These are phyloP conservation scores for Carposina sasakii DNA, from an alignment of 1,140 invertebrate species.

Conservation along the genomic window DNA sequence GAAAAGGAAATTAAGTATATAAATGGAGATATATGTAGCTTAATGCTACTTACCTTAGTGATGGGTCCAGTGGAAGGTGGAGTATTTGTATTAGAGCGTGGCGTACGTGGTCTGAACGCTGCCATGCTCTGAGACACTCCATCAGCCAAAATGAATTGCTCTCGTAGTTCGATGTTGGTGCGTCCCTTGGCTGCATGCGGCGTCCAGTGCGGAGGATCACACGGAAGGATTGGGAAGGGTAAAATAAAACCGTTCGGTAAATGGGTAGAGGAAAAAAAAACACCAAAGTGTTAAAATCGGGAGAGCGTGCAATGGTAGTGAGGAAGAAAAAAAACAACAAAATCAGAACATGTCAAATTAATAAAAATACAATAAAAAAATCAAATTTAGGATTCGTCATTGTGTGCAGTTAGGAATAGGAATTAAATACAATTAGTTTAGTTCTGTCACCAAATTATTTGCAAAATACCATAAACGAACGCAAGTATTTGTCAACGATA, in stretches of 20 bases:
- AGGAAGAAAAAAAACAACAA: constrained; percentile 69
- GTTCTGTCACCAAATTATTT: constrained; percentile 56
- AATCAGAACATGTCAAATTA: constrained; percentile 67
- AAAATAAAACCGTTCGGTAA: constrained; percentile 63
- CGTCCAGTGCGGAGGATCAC: constrained; percentile 62
- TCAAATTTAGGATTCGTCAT: constrained; percentile 36
- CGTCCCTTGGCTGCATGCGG: constrained; percentile 94
- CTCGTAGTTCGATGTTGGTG: constrained; percentile 98
- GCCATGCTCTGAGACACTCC: constrained; percentile 98
- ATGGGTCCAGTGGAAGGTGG: constrained; percentile 87
- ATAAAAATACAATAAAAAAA: constrained; percentile 45
- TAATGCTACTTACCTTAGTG: constrained; percentile 85
- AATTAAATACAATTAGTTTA: constrained; percentile 64
- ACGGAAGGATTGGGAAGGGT: constrained; percentile 40
- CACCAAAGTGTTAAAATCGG: constrained; percentile 57
- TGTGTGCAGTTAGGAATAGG: constrained; percentile 64
- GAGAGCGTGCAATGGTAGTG: constrained; percentile 63
- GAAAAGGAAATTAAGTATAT: constrained; percentile 36
- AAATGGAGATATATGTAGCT: constrained; percentile 28
- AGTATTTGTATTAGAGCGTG: constrained; percentile 83
- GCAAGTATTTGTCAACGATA: constrained; percentile 30
- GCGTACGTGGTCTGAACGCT: constrained; percentile 92
- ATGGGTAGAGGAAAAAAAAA: constrained; percentile 53
- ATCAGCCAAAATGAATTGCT: constrained; percentile 98
- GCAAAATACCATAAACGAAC: constrained; percentile 43